These are phyloP conservation scores for Rhadina sibilatrix DNA, from an alignment of 2,113 vertebrate species.

Conservation along the genomic window DNA sequence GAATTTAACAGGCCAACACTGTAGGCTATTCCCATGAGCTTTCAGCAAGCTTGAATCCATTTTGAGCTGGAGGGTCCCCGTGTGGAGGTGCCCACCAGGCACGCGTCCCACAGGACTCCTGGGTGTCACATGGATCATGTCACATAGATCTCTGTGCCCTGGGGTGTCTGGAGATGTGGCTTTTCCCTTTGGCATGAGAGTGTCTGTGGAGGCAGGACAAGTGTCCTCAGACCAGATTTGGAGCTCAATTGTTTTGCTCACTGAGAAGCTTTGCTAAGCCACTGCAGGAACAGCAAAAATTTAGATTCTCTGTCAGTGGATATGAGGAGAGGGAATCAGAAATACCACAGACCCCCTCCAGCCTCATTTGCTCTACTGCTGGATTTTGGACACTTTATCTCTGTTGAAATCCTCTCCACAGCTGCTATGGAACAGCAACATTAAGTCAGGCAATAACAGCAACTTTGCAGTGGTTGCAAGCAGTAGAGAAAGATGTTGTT, in stretches of 20 bases:
- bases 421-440: not conserved
- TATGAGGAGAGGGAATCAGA: not conserved
- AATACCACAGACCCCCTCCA: not conserved
- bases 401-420: not conserved
- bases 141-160: not conserved
- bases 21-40: not conserved
- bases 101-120: rapidly evolving
- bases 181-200: not conserved
- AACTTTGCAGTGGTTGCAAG: not conserved
- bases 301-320: not conserved
- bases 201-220: not conserved
- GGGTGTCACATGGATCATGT: not conserved
- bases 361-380: not conserved
- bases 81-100: rapidly evolving
- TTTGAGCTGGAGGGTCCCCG: rapidly evolving
- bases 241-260: rapidly evolving
- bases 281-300: not conserved
- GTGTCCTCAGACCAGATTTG: not conserved
- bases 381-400: not conserved
- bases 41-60: not conserved
- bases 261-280: not conserved
- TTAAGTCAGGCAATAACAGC: not conserved
- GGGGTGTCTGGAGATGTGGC: rapidly evolving
- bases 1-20: not conserved
- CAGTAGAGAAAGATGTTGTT: not conserved